phyloP scores from a whole-genome alignment of 1,140 invertebrate species.

The Saccostrea glomerata region DNA sequence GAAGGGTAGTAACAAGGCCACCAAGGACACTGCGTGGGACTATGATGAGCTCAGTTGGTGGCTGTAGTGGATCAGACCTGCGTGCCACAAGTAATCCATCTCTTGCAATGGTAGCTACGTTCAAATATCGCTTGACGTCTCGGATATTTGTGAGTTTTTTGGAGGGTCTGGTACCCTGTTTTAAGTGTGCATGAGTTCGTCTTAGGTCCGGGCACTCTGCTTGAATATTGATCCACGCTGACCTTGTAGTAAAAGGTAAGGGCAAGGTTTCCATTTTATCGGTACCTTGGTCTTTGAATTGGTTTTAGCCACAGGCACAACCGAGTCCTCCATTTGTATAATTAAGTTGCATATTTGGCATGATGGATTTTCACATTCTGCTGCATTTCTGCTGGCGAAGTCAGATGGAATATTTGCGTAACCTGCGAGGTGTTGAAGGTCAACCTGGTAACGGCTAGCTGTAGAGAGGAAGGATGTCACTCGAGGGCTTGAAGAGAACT shows the following conservation, averaged over 20 bases:
- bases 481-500: too few relatives aligned
- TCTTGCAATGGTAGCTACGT: slow-evolving; percentile 38
- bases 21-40: too few relatives aligned
- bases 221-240: slow-evolving; percentile 50
- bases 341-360: slow-evolving; percentile 47
- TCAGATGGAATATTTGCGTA: slow-evolving; percentile 55
- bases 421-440: slow-evolving; percentile 49
- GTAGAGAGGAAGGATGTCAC: too few relatives aligned
- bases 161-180: slow-evolving; percentile 42
- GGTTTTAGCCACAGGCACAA: slow-evolving; percentile 18
- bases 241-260: slow-evolving; percentile 54
- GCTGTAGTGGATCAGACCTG: too few relatives aligned
- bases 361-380: slow-evolving; percentile 34
- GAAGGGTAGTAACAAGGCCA: too few relatives aligned
- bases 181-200: slow-evolving; percentile 49
- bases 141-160: slow-evolving; percentile 43
- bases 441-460: slow-evolving; percentile 56
- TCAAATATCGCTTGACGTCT: slow-evolving; percentile 56
- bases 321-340: slow-evolving; percentile 30
- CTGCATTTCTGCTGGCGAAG: slow-evolving; percentile 59
- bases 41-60: too few relatives aligned
- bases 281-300: too few relatives aligned
- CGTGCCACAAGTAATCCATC: slow-evolving; percentile 43
- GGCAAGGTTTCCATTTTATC: slow-evolving; percentile 34
- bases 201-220: slow-evolving; percentile 46